Percentiles rank a stretch among this genome's conserved stretches.
Evolutionary conservation across 2,888 invertebrate genomes (phyloP).

Genomic region (Incurvaria masculella): DNA sequence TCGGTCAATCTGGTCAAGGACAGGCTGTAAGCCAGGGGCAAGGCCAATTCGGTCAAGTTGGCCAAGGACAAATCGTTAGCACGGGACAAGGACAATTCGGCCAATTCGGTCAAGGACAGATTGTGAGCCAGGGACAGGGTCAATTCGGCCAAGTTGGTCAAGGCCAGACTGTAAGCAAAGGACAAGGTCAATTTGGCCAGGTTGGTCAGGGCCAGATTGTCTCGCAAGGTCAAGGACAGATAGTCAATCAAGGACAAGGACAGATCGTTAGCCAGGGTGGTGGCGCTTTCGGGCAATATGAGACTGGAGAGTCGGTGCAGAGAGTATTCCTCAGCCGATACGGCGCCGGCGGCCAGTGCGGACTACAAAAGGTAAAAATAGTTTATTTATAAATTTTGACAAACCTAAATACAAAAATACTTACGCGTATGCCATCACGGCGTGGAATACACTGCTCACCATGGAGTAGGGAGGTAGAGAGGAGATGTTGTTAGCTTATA

Average conservation of each 20-base stretch:
- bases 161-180: slow-evolving; percentile 12
- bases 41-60: slow-evolving; percentile 18
- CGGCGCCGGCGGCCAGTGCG: slow-evolving; percentile 35
- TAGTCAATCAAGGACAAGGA: slow-evolving; percentile 15
- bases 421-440: no score
- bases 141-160: slow-evolving; percentile 10
- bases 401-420: neutral
- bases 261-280: slow-evolving; percentile 20
- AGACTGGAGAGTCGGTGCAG: slow-evolving; percentile 24
- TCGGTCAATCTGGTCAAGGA: slow-evolving; percentile 7
- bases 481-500: no score
- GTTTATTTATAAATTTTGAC: slow-evolving; percentile 25
- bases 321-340: slow-evolving; percentile 33
- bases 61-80: slow-evolving; percentile 21
- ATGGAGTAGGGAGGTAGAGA: no score
- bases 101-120: no score
- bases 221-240: slow-evolving; percentile 19
- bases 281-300: slow-evolving; percentile 25
- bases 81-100: slow-evolving; percentile 25
- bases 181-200: slow-evolving; percentile 14
- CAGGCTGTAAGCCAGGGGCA: slow-evolving; percentile 12
- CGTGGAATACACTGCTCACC: no score
- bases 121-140: slow-evolving; percentile 16
- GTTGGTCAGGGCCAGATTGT: slow-evolving; percentile 19
- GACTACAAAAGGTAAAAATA: slow-evolving; percentile 37